Evolutionary conservation across 1,140 invertebrate genomes (phyloP).

Genomic region (Antheraea mylitta): DNA sequence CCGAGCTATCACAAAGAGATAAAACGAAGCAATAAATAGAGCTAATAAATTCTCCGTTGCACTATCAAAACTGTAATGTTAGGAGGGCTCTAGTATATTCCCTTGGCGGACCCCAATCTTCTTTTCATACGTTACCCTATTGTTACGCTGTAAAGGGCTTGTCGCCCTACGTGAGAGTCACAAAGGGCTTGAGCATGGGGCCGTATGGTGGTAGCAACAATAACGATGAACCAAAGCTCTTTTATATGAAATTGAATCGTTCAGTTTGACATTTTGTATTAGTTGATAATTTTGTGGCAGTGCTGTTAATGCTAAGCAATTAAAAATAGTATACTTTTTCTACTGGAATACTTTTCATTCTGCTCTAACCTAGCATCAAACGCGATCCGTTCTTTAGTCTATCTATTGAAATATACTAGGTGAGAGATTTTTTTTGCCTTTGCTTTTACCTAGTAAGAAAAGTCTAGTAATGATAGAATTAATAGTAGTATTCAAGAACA

Average conservation of each 20-base stretch:
- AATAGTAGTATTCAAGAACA: too few species aligned
- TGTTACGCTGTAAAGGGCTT: slow-evolving; percentile 10
- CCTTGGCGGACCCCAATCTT: not conserved
- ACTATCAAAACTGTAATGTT: slow-evolving; percentile 8
- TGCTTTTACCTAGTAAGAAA: too few species aligned
- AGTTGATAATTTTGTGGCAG: not conserved
- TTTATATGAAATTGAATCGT: not conserved
- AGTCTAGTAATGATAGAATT: too few species aligned
- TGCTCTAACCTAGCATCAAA: too few species aligned
- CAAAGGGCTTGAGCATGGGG: slow-evolving; percentile 40
- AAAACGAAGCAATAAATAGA: slow-evolving; percentile 22
- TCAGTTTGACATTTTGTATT: not conserved
- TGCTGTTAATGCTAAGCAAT: not conserved
- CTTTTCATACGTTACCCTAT: slow-evolving; percentile 8
- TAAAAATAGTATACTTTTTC: not conserved
- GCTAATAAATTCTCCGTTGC: slow-evolving; percentile 39
- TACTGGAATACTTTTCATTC: too few species aligned
- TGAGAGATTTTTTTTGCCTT: too few species aligned
- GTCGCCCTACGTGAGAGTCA: slow-evolving; percentile 43
- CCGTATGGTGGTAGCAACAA: slow-evolving; percentile 2
- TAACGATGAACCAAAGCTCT: not conserved
- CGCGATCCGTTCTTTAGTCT: too few species aligned
- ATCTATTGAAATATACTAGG: too few species aligned
- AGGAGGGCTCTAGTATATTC: slow-evolving; percentile 10
- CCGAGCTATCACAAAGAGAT: slow-evolving; percentile 10